Base-by-base conservation (phyloP, 2,888 invertebrate genomes). In the Sesamia inferens region DNA sequence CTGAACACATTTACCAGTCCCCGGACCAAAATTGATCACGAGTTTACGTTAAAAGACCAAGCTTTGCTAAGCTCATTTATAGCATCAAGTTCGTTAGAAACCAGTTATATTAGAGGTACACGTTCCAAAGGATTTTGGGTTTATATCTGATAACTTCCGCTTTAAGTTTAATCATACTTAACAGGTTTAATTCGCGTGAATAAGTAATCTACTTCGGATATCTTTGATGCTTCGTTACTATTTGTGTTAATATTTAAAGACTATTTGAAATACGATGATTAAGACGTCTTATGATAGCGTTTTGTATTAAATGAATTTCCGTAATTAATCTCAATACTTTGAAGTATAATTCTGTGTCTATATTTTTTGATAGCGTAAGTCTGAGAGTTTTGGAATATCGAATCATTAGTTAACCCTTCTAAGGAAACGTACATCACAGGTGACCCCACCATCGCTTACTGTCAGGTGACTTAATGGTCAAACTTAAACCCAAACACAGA, bases 101-200 rank as follows among this genome's bases (percentile, higher is more conserved):
- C 24, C 75, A 70, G 65, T 62, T 81, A 74, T 58, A 68, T 71
- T 65, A 57, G 31, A 75, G 47, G 48, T 79, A 76, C 48, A 51
- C 22, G 67, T 81, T 67, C 55, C 39, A 67, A 68, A 74, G 84
- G 67, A 81, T 68, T 77, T 81, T 47, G 31, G 66, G 64, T 72
- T 78, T 74, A 59, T 66, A 74, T 70, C 55, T 42, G 47, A 74
- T 81, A 81, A 74, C 78, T 84, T 74, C 44, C 69, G 16, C 67
- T 67, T 55, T 67, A 59, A 77, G 68, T 80, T 79, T 71, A 74
- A 82, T 82, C 64, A 71, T 77, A 82, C 68, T 77, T 74, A 69
- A 72, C 84, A 54, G 69, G 68, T 68, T 82, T 81, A 70, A 77
- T 75, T 71, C 71, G 55, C 59, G 59, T 67, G 73, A 71, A 80